A percentile compares a stretch with the other conserved stretches of the same genome.
phyloP scores from a whole-genome alignment of 2,797 vertebrate genomes.

The Spinus olivaceus region DNA sequence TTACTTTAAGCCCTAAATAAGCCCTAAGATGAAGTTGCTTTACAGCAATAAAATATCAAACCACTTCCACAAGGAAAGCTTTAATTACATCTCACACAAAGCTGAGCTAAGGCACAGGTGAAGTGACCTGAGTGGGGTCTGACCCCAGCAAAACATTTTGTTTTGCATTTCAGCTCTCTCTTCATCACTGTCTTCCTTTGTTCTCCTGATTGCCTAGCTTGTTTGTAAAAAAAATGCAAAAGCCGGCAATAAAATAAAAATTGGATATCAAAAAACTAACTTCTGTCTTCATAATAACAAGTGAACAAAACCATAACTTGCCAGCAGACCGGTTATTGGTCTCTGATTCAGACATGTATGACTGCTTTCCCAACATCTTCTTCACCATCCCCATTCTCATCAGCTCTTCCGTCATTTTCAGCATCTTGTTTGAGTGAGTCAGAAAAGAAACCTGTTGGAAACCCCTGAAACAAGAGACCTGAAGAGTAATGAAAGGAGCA shows the following conservation, averaged over 20 bases:
- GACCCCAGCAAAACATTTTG: not conserved
- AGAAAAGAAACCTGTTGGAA: not conserved
- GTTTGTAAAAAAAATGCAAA: not conserved
- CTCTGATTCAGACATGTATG: not conserved
- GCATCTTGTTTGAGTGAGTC: not conserved
- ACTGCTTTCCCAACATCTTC: not conserved
- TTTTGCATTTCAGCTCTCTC: not conserved
- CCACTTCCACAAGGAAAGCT: fast-evolving
- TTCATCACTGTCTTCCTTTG: not conserved
- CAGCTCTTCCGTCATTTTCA: not conserved
- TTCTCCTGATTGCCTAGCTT: not conserved
- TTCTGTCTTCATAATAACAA: not conserved
- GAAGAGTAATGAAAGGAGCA: not conserved
- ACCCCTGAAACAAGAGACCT: not conserved
- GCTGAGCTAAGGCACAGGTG: not conserved
- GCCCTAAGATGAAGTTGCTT: not conserved
- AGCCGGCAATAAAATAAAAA: not conserved
- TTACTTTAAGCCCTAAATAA: not conserved
- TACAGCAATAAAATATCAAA: not conserved
- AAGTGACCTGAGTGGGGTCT: not conserved
- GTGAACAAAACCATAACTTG: not conserved
- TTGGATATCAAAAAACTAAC: not conserved
- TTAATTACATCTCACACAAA: not conserved
- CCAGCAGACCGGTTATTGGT: not conserved
- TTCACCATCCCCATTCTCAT: not conserved